Evolutionary conservation across 1,140 invertebrate genomes (phyloP), one percentile per base, ranked within the genome.

Genomic region (Anadara kagoshimensis): DNA sequence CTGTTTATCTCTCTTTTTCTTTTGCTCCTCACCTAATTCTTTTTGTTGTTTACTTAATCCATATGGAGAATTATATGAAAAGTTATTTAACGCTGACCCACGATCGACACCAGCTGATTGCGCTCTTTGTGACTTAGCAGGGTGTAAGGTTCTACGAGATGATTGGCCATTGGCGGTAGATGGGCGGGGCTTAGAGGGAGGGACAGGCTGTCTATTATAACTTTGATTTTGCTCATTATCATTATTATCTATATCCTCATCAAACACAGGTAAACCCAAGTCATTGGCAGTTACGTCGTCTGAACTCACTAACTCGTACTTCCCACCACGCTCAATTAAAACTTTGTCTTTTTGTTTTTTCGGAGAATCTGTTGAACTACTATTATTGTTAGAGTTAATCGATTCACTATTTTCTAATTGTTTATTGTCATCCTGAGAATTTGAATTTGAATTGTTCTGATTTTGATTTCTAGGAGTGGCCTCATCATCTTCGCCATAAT

Each of bases 291-390:
- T 68, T n/a, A 87, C 66, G 56, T 88, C 86, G 58, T 85, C 78
- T 22, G 78, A 71, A 69, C 67, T 80, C 1, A 88, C 74, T 12
- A 87, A 69, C 62, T 84, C 73, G 82, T 87, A 87, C 62, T 87
- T 84, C 54, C 87, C 87, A 71, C 85, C 83, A 45, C 79, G 73
- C 79, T 88, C 87, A n/a, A 88, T 78, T 24, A 86, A 68, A 62
- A 86, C 78, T 74, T 82, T 78, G 22, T 78, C 70, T n/a, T 69
- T 63, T 44, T 69, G 67, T 20, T 43, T 16, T 4, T 26, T 36
- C 47, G 26, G 29, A 29, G 44, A 53, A 24, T 7, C 16, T 62
- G 67, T 68, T 61, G 75, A 68, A 72, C 71, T 66, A 22, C 69
- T 76, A 59, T 66, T 72, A 43, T 47, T 43, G n/a, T 47, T n/a